Base-by-base conservation (phyloP, 2,888 invertebrate genomes). In the Idaea biselata region DNA sequence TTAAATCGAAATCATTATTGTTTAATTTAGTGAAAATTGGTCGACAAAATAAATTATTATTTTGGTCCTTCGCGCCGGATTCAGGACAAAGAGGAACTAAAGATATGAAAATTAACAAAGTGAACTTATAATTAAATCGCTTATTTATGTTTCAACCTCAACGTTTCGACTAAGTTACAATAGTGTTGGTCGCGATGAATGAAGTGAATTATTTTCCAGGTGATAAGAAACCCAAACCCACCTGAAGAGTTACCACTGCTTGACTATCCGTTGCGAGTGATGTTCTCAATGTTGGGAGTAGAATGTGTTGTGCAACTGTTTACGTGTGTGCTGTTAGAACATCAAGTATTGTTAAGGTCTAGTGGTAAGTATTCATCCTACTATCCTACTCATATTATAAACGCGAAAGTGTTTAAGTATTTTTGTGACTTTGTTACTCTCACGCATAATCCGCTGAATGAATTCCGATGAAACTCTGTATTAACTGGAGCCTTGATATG, bases 261-360 rank as follows among this genome's bases (percentile, higher is more conserved):
- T 74, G 99, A 99, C 89, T 99, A 97, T 87, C 95, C 98, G 0
- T 87, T 99, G 66, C 94, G 97, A 77, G 94, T 97, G 69, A 94
- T 99, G 85, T 99, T 99, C 82, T 93, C 95, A 60, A 95, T 97
- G 85, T 93, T 99, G 66, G 97, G 98, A 25, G 96, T 98, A 5
- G 99, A 99, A 79, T 96, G 96, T 83, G 96, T 99, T 61, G 95
- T 99, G 68, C 97, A 98, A 81, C 93, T 99, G 59, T 97, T 99
- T 84, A 98, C 98, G 55, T 98, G 99, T 90, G 96, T 99, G 60
- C 93, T 99, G 31, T 93, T 99, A 33, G 99, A 99, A 92, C 98
- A 99, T 88, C 99, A 99, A 93, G 96, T 99, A 67, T 94, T 99
- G 56, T 93, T 99, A 25, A 96, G 97, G 81, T 99, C 99, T 67